These are phyloP conservation scores for Potorous gilbertii DNA, from an alignment of 2,797 vertebrate species.

Conservation along the genomic window DNA sequence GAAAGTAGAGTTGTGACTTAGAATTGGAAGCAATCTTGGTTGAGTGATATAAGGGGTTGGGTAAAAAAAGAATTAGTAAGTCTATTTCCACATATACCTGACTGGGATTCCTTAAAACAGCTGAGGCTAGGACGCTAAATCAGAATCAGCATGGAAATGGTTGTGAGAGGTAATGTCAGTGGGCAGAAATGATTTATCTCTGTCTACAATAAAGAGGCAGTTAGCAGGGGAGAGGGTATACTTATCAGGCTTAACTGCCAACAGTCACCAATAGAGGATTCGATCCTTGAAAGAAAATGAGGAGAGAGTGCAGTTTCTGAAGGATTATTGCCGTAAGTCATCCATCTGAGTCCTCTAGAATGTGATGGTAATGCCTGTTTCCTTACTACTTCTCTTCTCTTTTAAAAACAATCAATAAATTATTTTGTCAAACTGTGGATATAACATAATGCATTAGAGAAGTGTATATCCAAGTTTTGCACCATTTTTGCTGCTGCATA, in stretches of 20 bases:
- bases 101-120: constrained; percentile 21
- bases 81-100: constrained; percentile 36
- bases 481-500: not conserved
- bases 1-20: not conserved
- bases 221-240: not conserved
- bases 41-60: not conserved
- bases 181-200: not conserved
- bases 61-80: constrained; percentile 6
- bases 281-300: not conserved
- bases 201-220: not conserved
- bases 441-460: not conserved
- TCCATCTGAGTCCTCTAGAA: not conserved
- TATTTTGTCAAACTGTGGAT: not conserved
- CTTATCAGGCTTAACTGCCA: not conserved
- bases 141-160: not conserved
- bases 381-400: not conserved
- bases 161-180: not conserved
- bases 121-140: not conserved
- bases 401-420: not conserved
- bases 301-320: not conserved
- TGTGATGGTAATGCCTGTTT: not conserved
- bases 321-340: not conserved
- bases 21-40: not conserved
- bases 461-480: not conserved
- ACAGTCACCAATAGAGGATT: not conserved